phyloP scores from a whole-genome alignment of 2,888 invertebrate genomes.

The Resseliella maxima region DNA sequence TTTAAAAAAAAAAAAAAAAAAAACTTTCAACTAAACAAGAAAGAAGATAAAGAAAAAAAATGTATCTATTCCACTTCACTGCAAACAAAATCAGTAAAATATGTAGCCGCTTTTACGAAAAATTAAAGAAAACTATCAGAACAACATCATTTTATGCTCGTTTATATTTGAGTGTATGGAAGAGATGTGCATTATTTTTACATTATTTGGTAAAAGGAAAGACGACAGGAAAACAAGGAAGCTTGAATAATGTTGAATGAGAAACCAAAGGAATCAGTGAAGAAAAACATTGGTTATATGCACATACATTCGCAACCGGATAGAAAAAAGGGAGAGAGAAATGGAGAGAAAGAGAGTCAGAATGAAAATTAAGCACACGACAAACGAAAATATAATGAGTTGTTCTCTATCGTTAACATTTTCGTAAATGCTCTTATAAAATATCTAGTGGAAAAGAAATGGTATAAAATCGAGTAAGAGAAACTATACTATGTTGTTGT shows the following conservation, averaged over 20 bases:
- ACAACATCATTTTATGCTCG: neutral
- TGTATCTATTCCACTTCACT: neutral
- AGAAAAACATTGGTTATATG: neutral
- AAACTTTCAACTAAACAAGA: too few relatives aligned
- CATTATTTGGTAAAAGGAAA: constrained; percentile 10
- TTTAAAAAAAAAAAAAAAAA: too few relatives aligned
- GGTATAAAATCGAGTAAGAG: neutral
- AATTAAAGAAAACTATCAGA: neutral
- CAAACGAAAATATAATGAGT: constrained; percentile 43
- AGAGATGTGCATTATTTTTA: neutral
- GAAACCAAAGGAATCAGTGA: neutral
- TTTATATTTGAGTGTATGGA: neutral
- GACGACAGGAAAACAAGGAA: neutral
- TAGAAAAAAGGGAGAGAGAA: neutral
- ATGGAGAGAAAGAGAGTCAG: neutral
- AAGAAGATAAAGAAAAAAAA: neutral
- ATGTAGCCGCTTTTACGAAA: neutral
- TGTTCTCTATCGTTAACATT: neutral
- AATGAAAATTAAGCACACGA: constrained; percentile 26
- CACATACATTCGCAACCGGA: neutral
- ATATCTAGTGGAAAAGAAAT: too few relatives aligned
- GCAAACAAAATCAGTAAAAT: neutral
- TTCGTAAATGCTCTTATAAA: neutral
- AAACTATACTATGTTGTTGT: neutral
- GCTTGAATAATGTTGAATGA: neutral